Evolutionary conservation across 2,113 vertebrate genomes (phyloP).

Genomic region (Hypomesus transpacificus): DNA sequence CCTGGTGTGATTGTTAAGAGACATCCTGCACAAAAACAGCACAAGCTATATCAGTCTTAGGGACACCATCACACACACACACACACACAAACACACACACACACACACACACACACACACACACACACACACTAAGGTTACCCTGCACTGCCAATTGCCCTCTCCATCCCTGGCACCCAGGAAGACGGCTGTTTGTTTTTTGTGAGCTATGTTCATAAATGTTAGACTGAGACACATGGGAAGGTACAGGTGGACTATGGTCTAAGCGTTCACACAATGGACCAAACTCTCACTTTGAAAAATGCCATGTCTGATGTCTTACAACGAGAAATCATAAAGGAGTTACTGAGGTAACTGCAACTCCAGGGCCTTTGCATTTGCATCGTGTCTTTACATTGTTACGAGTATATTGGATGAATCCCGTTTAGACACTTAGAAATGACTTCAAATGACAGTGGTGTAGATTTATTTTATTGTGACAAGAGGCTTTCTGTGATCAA

Average conservation of each 20-base stretch:
- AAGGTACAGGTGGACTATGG: not conserved
- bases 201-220: not conserved
- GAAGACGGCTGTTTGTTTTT: not conserved
- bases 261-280: not conserved
- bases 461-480: constrained; percentile 60
- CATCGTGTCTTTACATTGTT: constrained; percentile 35
- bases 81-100: no score
- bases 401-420: constrained; percentile 31
- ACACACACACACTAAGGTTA: no score
- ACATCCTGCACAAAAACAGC: not conserved
- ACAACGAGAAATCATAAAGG: not conserved
- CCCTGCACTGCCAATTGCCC: no score
- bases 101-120: no score
- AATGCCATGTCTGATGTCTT: not conserved
- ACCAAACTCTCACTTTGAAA: not conserved
- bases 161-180: no score
- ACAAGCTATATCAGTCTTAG: not conserved
- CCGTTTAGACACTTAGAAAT: constrained; percentile 36
- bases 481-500: constrained; percentile 68
- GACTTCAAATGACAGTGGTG: constrained; percentile 38
- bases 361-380: constrained; percentile 59
- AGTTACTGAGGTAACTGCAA: constrained; percentile 27
- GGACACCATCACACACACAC: no score
- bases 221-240: not conserved
- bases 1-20: no score